Evolutionary conservation across 30 jellyfish, hydroid and myxozoan genomes (phyloP).

Genomic region (Rhopilema esculentum): DNA sequence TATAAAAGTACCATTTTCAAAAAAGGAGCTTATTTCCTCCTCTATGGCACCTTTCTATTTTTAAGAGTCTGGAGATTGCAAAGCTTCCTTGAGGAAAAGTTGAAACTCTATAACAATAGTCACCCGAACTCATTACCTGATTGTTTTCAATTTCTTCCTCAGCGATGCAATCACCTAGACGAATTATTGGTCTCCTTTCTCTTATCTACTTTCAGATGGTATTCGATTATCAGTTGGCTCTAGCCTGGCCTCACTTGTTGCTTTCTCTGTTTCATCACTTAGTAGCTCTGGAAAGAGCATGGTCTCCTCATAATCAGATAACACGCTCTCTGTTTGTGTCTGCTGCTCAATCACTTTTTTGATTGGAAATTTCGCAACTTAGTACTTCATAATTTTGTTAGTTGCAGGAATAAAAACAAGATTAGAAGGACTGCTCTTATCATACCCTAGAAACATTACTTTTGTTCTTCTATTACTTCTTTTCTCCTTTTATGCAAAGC

Average conservation of each 20-base stretch:
- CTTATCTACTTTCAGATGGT: conserved; percentile 23
- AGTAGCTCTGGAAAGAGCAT: conserved; percentile 3
- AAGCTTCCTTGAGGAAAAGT: conserved; percentile 31
- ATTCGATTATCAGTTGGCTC: conserved; percentile 25
- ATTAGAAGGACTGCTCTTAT: conserved; percentile 54
- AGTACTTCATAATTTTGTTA: conserved; percentile 21
- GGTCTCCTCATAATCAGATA: conserved; percentile 7
- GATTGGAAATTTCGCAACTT: conserved; percentile 12
- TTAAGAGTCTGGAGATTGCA: conserved; percentile 22
- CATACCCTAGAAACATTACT: conserved; percentile 60
- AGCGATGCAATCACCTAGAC: conserved; percentile 30
- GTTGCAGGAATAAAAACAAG: conserved; percentile 31
- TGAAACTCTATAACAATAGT: conserved; percentile 3
- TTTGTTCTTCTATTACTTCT: conserved; percentile 11
- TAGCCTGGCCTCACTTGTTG: conserved; percentile 31
- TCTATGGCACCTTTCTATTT: conserved; percentile 32
- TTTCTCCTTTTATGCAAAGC: conserved; percentile 58
- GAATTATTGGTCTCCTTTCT: conserved; percentile 20
- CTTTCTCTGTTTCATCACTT: not conserved
- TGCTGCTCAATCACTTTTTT: conserved; percentile 19
- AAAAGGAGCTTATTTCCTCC: conserved; percentile 16
- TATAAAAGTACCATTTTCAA: conserved; percentile 1
- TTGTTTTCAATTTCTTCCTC: conserved; percentile 27
- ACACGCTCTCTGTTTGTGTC: conserved; percentile 3
- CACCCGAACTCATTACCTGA: not conserved